Conservation (phyloP, 2,113 vertebrate species). For the Seriola quinqueradiata region DNA sequence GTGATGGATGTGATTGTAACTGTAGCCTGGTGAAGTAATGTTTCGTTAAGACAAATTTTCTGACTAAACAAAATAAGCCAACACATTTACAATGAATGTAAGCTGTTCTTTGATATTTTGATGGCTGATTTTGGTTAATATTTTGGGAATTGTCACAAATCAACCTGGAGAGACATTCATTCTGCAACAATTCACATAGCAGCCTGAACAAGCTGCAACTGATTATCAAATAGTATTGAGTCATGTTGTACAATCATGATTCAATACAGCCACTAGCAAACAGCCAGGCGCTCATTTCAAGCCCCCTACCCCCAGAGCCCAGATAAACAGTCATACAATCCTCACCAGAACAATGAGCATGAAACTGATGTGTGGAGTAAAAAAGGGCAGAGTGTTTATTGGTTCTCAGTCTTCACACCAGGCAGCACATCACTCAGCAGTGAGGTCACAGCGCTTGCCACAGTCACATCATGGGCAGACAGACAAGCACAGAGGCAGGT, state of each 20-base stretch:
- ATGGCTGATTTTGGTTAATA: not conserved
- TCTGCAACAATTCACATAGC: not conserved
- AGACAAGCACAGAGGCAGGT: constrained; percentile 48
- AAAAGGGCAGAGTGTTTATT: constrained; percentile 85
- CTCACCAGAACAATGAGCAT: constrained; percentile 32
- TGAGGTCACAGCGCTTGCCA: constrained; percentile 90
- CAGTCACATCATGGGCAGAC: constrained; percentile 54
- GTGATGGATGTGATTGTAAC: not conserved
- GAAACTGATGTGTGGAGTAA: constrained; percentile 72
- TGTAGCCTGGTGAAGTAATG: not conserved
- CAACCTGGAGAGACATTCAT: not conserved
- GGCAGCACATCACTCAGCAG: constrained; percentile 88
- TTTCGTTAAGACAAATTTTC: not conserved
- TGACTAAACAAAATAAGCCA: not conserved
- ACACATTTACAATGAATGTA: not conserved
- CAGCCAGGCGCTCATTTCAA: constrained; percentile 53
- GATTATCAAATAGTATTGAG: constrained; percentile 80
- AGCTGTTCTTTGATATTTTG: not conserved
- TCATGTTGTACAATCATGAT: constrained; percentile 68
- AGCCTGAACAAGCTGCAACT: constrained; percentile 78
- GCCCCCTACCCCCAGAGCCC: not conserved
- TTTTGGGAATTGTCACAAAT: not conserved
- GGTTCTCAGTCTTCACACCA: constrained; percentile 76
- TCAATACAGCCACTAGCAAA: not conserved
- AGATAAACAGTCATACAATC: constrained; percentile 28